phyloP scores from a whole-genome alignment of 2,888 invertebrate species.

The Pyrochroa serraticornis region DNA sequence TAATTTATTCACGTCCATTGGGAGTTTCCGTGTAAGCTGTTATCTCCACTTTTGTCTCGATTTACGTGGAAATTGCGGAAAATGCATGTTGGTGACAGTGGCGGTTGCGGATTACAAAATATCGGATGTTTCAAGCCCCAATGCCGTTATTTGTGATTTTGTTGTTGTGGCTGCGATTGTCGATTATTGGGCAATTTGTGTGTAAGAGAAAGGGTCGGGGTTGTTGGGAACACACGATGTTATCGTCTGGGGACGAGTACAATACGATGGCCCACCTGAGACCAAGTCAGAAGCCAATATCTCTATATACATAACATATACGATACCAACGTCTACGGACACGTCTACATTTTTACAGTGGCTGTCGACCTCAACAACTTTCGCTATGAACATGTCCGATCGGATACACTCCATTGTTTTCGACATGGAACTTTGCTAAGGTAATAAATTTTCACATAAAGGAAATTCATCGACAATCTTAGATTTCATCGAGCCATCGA shows the following conservation, averaged over 20 bases:
- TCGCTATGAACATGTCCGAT: neutral
- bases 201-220: constrained; percentile 33
- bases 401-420: neutral
- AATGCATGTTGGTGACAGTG: no score
- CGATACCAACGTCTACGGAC: constrained; percentile 36
- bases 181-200: constrained; percentile 33
- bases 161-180: constrained; percentile 6
- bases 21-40: no score
- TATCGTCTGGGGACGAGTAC: constrained; percentile 51
- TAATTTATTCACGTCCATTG: no score
- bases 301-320: constrained; percentile 15
- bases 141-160: neutral
- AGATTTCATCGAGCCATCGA: no score
- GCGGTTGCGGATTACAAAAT: no score
- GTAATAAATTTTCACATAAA: neutral
- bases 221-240: constrained; percentile 45
- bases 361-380: neutral
- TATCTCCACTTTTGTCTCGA: no score
- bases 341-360: constrained; percentile 28
- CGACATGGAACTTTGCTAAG: neutral
- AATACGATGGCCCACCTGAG: constrained; percentile 51
- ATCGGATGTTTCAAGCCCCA: neutral
- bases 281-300: constrained; percentile 50
- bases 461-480: neutral
- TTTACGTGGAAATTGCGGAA: no score